Evolutionary conservation across 2,888 invertebrate genomes (phyloP), one percentile per base, ranked within the genome.

Genomic region (Chalcosyrphus nemorum): DNA sequence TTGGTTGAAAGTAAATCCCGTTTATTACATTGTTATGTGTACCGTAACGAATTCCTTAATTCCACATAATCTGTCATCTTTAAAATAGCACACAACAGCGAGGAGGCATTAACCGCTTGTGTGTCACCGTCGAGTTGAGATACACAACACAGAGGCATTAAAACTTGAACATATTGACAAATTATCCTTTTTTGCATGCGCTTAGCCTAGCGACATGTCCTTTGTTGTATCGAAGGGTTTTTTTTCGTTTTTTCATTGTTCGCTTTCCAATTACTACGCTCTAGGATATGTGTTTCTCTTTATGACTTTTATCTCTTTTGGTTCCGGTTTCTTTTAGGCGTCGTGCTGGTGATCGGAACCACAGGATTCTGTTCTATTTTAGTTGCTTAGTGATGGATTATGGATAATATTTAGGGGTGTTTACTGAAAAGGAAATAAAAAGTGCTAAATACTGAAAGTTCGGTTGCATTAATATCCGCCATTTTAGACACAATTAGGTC

Each of bases 61-160:
- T 75, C 68, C 57, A 70, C 56, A 70, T 70, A 81, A 76, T 81
- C 75, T 45, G 63, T 63, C 61, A 68, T 75, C 61, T 63, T 63
- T 75, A 56, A 81, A 81, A 75, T 29, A 61, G 45, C 32, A 21
- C 32, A 50, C 54, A 19, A 13, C 21, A 6, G 2, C 4, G 38
- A 6, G 1, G 7, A 9, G 29, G 13, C 45, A 32, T 45, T 32
- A 17, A 50, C 2, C 45, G 61, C 17, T 41, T 43, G n/a, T 41
- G 27, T 41, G 32, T 29, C 32, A 56, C 21, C 21, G 9, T 5
- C 5, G 17, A 1, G 19, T 4, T 50, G 63, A 35, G 35, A 13
- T 5, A 17, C 11, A 11, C 24, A 9, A 32, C 32, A 32, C 15
- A 43, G 43, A 11, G 24, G 19, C n/a, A 63, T 32, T 70, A 32